Evolutionary conservation across 2,888 invertebrate genomes (phyloP).

Genomic region (Epirrhoe alternata): DNA sequence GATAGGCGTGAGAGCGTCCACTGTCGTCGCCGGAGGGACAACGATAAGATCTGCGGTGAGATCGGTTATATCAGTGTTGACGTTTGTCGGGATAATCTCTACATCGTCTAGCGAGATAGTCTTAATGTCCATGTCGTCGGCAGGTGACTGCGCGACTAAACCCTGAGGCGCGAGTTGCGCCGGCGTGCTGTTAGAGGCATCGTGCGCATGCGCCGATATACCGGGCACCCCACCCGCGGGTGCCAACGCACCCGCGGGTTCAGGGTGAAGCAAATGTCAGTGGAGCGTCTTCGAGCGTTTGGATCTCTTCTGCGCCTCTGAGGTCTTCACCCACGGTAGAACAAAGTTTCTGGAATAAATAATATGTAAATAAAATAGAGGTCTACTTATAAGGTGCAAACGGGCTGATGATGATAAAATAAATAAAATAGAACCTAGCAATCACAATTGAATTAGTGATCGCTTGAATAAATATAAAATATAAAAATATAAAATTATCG

Average conservation of each 20-base stretch:
- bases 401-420: no score
- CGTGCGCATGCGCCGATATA: constrained; percentile 9
- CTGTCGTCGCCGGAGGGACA: constrained; percentile 22
- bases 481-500: no score
- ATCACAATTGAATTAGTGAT: no score
- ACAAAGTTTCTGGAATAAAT: constrained; percentile 68
- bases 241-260: constrained; percentile 28
- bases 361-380: background rate
- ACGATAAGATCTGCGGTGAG: constrained; percentile 22
- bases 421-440: no score
- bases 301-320: constrained; percentile 71
- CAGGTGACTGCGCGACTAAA: constrained; percentile 7
- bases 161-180: constrained; percentile 30
- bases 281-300: constrained; percentile 75
- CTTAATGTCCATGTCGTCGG: constrained; percentile 17
- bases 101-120: constrained; percentile 25
- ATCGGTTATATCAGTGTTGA: constrained; percentile 10
- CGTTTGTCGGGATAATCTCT: constrained; percentile 16
- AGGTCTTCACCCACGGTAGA: constrained; percentile 73
- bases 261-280: constrained; percentile 49
- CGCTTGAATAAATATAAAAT: no score
- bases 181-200: constrained; percentile 24
- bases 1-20: constrained; percentile 15
- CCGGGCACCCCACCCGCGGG: constrained; percentile 36
- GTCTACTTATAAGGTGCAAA: no score